Percentiles rank a stretch among this genome's conserved stretches.
phyloP scores from a whole-genome alignment of 2,797 vertebrate species.

The Falco berigora region DNA sequence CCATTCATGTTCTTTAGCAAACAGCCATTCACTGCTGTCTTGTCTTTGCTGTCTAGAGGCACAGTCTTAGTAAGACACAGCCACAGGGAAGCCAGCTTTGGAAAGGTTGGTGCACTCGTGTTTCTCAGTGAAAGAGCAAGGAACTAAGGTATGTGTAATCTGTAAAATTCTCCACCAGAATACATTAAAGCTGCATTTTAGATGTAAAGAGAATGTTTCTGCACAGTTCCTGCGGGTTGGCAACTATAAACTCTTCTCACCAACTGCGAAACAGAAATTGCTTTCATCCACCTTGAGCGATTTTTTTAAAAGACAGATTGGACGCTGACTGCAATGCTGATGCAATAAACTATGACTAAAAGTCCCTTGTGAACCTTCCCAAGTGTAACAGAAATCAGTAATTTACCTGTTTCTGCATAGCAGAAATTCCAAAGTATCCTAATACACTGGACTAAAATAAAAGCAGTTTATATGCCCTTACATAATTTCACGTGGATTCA shows the following conservation, averaged over 20 bases:
- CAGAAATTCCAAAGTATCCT: not conserved
- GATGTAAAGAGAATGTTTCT: not conserved
- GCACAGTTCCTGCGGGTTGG: not conserved
- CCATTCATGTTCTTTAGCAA: not conserved
- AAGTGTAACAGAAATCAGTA: not conserved
- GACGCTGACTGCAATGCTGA: not conserved
- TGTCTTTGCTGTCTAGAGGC: not conserved
- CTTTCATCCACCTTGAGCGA: not conserved
- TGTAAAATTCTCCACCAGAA: not conserved
- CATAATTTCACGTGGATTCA: not conserved
- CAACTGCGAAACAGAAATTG: not conserved
- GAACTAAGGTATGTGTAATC: not conserved
- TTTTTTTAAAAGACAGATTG: not conserved
- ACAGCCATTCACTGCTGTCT: accelerated
- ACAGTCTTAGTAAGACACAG: not conserved
- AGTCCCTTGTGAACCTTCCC: not conserved
- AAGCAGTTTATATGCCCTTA: not conserved
- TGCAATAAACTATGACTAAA: not conserved
- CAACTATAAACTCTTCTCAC: not conserved
- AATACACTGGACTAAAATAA: not conserved
- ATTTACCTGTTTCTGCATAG: not conserved
- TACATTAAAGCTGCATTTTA: not conserved
- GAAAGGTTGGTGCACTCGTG: not conserved
- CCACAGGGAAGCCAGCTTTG: not conserved
- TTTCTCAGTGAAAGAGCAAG: not conserved